Conservation (phyloP, 2,888 invertebrate genomes). For the Hyles lineata region DNA sequence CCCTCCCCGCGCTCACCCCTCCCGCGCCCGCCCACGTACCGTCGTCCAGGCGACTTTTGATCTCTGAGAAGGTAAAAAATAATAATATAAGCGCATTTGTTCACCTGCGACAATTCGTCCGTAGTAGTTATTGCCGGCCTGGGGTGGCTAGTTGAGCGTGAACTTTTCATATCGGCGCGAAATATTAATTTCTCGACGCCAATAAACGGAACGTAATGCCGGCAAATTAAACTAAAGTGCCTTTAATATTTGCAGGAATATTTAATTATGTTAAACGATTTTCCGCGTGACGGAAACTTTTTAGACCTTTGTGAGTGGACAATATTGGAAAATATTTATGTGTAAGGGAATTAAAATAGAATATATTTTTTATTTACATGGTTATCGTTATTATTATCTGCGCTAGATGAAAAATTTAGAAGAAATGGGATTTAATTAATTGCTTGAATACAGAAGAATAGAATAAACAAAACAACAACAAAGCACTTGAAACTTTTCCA, state of each 20-base stretch:
- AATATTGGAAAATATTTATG: no score
- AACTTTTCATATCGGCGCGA: slow-evolving; percentile 83
- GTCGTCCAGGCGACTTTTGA: slow-evolving; percentile 78
- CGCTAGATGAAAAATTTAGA: no score
- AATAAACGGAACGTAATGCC: slow-evolving; percentile 80
- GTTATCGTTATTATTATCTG: no score
- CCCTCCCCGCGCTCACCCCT: slow-evolving; percentile 33
- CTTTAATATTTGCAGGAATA: slow-evolving; percentile 76
- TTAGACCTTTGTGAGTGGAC: background rate
- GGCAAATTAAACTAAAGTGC: slow-evolving; percentile 80
- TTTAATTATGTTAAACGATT: slow-evolving; percentile 60
- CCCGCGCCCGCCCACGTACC: slow-evolving; percentile 42
- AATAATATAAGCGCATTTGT: slow-evolving; percentile 80
- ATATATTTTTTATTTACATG: no score
- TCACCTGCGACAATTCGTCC: slow-evolving; percentile 79
- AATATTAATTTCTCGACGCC: slow-evolving; percentile 83
- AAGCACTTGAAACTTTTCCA: no score
- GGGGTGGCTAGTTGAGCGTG: slow-evolving; percentile 83
- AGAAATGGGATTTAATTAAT: no score
- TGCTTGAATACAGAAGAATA: no score
- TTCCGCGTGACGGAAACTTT: slow-evolving; percentile 38
- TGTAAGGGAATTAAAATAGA: no score
- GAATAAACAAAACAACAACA: no score
- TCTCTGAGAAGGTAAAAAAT: slow-evolving; percentile 74
- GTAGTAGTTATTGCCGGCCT: slow-evolving; percentile 73